These are phyloP conservation scores for Dermochelys coriacea DNA, from an alignment of 2,797 vertebrate genomes.

Conservation along the genomic window DNA sequence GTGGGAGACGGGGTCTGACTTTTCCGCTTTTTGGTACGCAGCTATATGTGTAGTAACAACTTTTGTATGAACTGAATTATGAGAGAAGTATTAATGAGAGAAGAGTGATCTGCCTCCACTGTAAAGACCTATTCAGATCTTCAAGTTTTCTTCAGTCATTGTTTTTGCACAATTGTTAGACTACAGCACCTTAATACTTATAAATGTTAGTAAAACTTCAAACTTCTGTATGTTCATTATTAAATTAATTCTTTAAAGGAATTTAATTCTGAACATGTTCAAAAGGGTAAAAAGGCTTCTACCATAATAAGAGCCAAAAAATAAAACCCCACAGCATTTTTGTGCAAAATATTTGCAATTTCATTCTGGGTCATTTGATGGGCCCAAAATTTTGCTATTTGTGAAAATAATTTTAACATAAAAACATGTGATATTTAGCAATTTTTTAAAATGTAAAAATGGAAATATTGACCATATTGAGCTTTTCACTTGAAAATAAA, in stretches of 20 bases:
- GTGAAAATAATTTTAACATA: neutral
- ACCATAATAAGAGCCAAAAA: neutral
- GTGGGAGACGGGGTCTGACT: neutral
- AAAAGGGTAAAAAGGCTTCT: neutral
- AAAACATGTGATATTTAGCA: neutral
- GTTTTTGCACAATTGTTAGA: neutral
- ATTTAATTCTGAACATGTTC: neutral
- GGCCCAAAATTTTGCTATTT: slow-evolving; percentile 27
- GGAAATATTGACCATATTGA: neutral
- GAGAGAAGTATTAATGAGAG: neutral
- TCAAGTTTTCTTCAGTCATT: neutral
- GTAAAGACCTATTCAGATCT: neutral
- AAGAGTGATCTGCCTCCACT: neutral
- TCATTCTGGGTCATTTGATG: slow-evolving; percentile 17
- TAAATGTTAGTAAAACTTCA: neutral
- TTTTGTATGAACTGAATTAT: neutral
- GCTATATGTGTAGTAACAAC: neutral
- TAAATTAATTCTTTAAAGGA: neutral
- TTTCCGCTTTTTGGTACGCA: neutral
- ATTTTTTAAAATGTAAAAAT: neutral
- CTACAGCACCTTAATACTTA: neutral
- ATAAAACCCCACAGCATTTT: neutral
- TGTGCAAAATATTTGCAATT: neutral
- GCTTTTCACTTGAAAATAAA: neutral
- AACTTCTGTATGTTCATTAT: neutral